Evolutionary conservation across 2,888 invertebrate genomes (phyloP).

Genomic region (Lepetodrilus schrolli): DNA sequence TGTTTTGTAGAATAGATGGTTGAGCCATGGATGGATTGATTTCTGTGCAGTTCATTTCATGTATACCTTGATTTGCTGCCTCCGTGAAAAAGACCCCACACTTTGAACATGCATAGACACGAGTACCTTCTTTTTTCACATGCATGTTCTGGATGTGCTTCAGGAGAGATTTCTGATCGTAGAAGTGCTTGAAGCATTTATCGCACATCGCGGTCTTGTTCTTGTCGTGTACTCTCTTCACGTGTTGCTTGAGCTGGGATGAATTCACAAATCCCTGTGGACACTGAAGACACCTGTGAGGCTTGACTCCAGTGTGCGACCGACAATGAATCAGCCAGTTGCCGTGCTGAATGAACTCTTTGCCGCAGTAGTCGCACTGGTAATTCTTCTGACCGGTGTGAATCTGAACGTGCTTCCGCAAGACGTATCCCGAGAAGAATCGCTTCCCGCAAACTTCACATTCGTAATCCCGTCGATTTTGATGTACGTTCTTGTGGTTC

Average conservation of each 20-base stretch:
- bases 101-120: background rate
- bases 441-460: background rate
- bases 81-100: background rate
- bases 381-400: constrained; percentile 6
- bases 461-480: background rate
- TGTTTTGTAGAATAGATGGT: background rate
- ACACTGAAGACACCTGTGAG: background rate
- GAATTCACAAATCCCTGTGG: background rate
- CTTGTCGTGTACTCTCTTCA: constrained; percentile 9
- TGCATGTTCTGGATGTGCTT: background rate
- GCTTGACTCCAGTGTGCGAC: background rate
- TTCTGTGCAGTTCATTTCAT: background rate
- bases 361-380: constrained; percentile 14
- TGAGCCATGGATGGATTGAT: background rate
- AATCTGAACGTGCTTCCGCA: constrained; percentile 11
- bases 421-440: background rate
- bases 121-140: background rate
- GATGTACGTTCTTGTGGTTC: background rate
- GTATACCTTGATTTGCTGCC: background rate
- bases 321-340: constrained; percentile 11
- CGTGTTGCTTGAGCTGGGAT: background rate
- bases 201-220: constrained; percentile 1
- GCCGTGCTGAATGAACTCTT: constrained; percentile 15
- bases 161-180: background rate
- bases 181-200: constrained; percentile 18